phyloP scores from a whole-genome alignment of 2,888 invertebrate species.

The Tipula helvola region DNA sequence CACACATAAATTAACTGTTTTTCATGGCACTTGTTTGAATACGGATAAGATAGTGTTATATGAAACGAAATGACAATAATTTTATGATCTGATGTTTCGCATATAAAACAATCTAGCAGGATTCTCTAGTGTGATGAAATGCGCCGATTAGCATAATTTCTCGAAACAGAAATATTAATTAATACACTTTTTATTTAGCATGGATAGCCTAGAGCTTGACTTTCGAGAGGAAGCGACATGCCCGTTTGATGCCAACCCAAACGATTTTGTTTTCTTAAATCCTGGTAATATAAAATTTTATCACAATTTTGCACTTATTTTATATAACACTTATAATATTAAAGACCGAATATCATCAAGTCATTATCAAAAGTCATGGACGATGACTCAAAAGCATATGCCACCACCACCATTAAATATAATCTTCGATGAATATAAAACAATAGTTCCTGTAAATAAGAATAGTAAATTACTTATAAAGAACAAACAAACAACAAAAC shows the following conservation, averaged over 20 bases:
- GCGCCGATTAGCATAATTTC: neutral
- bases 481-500: neutral
- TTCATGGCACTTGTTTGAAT: no score
- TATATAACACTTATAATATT: neutral
- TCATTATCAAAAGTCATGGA: neutral
- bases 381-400: neutral
- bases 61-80: neutral
- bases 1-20: no score
- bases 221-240: neutral
- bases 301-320: neutral
- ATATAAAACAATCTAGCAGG: neutral
- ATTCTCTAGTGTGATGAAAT: neutral
- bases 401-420: neutral
- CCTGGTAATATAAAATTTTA: neutral
- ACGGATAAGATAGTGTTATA: neutral
- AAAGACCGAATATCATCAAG: neutral
- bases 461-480: neutral
- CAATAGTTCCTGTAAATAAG: neutral
- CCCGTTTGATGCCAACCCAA: neutral
- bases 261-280: neutral
- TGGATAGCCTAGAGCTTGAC: neutral
- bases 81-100: neutral
- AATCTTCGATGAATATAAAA: neutral
- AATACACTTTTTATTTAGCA: neutral
- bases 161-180: neutral